A percentile compares a stretch with the other conserved stretches of the same genome.
phyloP scores from a whole-genome alignment of 2,113 vertebrate genomes.

The Clarias gariepinus region DNA sequence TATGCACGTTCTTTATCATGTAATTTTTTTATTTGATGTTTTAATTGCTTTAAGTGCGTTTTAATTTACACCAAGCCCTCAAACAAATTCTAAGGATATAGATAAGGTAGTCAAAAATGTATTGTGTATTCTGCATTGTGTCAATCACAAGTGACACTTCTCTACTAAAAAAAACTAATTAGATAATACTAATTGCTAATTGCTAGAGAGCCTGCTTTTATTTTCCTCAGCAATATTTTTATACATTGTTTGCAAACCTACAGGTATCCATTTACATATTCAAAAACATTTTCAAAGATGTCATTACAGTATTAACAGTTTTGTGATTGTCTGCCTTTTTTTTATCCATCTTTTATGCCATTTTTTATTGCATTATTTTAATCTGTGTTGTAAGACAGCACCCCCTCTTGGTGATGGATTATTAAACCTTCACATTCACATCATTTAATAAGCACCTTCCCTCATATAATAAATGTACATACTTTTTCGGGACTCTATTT shows the following conservation, averaged over 20 bases:
- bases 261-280: not conserved
- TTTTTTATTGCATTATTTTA: not conserved
- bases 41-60: not conserved
- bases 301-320: not conserved
- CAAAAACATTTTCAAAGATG: not conserved
- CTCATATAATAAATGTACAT: not conserved
- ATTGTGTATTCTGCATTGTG: not conserved
- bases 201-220: not conserved
- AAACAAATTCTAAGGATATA: not conserved
- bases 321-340: not conserved
- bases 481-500: not conserved
- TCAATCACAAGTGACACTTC: not conserved
- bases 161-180: not conserved
- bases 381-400: not conserved
- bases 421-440: not conserved
- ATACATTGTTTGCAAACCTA: not conserved
- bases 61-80: not conserved
- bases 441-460: not conserved
- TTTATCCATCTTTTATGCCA: not conserved
- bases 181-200: not conserved
- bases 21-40: not conserved
- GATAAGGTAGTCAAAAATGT: not conserved
- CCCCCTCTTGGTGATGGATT: not conserved
- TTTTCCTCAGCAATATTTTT: not conserved
- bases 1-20: not conserved